A percentile compares a stretch with the other conserved stretches of the same genome.
These are phyloP conservation scores for Pachyseris speciosa DNA, from an alignment of 64 coral and sea anemone genomes.

Conservation along the genomic window DNA sequence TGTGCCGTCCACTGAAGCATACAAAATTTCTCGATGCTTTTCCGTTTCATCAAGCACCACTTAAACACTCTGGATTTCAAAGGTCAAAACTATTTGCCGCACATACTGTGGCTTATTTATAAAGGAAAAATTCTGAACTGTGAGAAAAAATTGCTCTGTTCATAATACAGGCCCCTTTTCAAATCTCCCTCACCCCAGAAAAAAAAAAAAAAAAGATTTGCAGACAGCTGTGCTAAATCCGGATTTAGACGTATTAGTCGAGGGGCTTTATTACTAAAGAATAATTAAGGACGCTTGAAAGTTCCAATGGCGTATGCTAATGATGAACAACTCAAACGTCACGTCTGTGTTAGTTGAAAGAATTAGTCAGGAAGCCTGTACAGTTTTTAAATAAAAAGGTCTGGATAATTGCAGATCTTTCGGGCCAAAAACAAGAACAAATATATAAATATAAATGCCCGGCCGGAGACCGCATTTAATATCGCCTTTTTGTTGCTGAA, in stretches of 20 bases:
- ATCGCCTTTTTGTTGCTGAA: background rate
- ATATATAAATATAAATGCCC: background rate
- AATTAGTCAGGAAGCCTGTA: background rate
- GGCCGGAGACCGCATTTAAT: background rate
- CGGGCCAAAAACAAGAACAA: background rate
- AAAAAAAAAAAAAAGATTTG: too few relatives aligned
- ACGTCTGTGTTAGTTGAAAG: background rate
- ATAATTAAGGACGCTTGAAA: background rate
- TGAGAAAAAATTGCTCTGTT: background rate
- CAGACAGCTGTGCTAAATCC: too few relatives aligned
- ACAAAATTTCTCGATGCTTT: background rate
- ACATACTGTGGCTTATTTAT: background rate
- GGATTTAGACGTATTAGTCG: too few relatives aligned
- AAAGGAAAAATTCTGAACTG: too few relatives aligned
- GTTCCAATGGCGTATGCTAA: conserved; percentile 39
- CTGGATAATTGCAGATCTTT: background rate
- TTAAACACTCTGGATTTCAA: conserved; percentile 12
- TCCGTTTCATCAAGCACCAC: conserved; percentile 22
- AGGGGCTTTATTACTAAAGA: background rate
- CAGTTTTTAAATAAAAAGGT: background rate
- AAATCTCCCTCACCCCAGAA: too few relatives aligned
- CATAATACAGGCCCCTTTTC: too few relatives aligned
- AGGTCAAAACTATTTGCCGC: background rate
- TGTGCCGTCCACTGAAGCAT: background rate
- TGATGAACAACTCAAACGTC: background rate